Evolutionary conservation across 2,888 invertebrate species (phyloP).

Genomic region (Dusona sp.): DNA sequence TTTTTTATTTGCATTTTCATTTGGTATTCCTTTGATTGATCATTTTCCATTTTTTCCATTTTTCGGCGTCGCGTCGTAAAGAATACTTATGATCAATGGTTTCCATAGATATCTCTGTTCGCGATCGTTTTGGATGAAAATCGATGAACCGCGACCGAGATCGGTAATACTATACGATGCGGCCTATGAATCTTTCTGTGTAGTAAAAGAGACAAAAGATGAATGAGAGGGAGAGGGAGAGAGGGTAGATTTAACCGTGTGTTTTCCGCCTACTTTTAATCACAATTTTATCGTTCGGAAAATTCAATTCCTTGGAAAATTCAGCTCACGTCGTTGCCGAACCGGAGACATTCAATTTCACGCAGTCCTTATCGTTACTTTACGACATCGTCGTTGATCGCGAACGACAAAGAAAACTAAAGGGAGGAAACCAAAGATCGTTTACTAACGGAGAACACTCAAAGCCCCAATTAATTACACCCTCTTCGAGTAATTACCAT

Average conservation of each 20-base stretch:
- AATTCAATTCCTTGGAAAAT: constrained; percentile 72
- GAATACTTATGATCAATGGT: constrained; percentile 52
- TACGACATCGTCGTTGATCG: constrained; percentile 70
- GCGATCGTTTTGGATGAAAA: constrained; percentile 42
- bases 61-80: constrained; percentile 1
- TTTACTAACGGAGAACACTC: constrained; percentile 52
- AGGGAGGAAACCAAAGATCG: constrained; percentile 42
- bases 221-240: constrained; percentile 11
- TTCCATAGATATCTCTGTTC: constrained; percentile 1
- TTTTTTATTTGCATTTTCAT: background rate
- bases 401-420: constrained; percentile 42
- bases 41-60: background rate
- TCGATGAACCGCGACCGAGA: constrained; percentile 39
- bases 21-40: too few species aligned
- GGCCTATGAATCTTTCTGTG: constrained; percentile 29
- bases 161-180: constrained; percentile 44
- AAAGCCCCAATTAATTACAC: constrained; percentile 71
- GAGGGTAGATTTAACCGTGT: constrained; percentile 39
- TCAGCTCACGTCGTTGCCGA: constrained; percentile 66
- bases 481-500: constrained; percentile 66
- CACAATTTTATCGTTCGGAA: constrained; percentile 71
- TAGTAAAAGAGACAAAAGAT: background rate
- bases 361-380: constrained; percentile 71
- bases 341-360: constrained; percentile 71
- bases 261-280: constrained; percentile 67